Evolutionary conservation across 2,797 vertebrate genomes (phyloP).

Genomic region (Periophthalmus magnuspinnatus): DNA sequence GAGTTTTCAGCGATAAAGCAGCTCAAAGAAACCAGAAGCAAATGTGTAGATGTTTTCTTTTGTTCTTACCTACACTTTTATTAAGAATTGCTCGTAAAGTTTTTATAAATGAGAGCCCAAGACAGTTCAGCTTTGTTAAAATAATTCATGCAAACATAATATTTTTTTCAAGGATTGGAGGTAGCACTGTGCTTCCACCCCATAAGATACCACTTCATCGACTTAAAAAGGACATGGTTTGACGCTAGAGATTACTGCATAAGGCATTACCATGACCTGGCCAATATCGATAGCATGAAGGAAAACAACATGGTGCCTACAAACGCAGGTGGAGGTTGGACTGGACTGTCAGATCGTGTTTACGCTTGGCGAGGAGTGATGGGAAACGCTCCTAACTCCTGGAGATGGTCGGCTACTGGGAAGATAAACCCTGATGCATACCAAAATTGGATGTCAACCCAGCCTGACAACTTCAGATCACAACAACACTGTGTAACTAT

Average conservation of each 20-base stretch:
- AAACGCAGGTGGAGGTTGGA: not conserved
- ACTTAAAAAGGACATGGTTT: too few relatives aligned
- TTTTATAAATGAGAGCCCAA: too few relatives aligned
- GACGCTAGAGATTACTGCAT: not conserved
- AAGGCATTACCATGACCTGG: not conserved
- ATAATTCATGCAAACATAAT: too few relatives aligned
- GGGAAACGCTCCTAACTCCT: not conserved
- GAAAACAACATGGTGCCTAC: not conserved
- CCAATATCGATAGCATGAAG: not conserved
- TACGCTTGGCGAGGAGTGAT: not conserved
- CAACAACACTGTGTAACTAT: not conserved
- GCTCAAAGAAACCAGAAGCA: too few relatives aligned
- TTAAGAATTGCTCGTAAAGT: too few relatives aligned
- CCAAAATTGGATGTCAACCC: not conserved
- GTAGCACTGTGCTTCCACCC: too few relatives aligned
- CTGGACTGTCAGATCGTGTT: not conserved
- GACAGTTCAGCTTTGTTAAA: too few relatives aligned
- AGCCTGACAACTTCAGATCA: not conserved
- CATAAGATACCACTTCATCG: too few relatives aligned
- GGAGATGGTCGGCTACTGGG: not conserved
- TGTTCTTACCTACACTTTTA: too few relatives aligned
- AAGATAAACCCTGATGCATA: not conserved
- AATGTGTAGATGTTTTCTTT: too few relatives aligned
- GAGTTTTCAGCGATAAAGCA: too few relatives aligned
- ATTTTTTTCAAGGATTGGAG: too few relatives aligned